Percentiles rank a stretch among this genome's conserved stretches.
These are phyloP conservation scores for Dryobates pubescens DNA, from an alignment of 2,797 vertebrate genomes.

Conservation along the genomic window DNA sequence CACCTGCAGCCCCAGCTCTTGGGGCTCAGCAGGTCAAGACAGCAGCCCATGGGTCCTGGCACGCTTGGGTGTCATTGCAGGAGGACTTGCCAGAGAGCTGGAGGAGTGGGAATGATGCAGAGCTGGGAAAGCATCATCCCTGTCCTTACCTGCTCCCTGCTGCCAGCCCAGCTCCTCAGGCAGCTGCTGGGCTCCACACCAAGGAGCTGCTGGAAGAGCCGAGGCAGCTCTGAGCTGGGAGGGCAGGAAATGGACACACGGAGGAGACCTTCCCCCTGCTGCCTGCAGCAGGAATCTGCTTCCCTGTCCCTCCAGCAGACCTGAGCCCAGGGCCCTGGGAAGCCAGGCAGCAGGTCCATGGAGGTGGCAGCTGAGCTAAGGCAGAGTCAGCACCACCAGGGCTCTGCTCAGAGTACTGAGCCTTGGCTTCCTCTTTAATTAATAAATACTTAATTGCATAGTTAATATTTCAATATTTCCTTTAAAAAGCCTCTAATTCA, in stretches of 20 bases:
- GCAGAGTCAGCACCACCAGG: background rate
- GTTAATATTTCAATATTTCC: conserved; percentile 70
- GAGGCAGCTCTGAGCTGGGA: rapidly evolving
- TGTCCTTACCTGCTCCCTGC: background rate
- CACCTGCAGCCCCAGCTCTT: background rate
- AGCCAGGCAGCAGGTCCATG: background rate
- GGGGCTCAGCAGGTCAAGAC: rapidly evolving
- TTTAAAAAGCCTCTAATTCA: conserved; percentile 49
- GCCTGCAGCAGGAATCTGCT: background rate
- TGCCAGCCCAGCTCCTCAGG: rapidly evolving
- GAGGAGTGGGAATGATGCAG: rapidly evolving
- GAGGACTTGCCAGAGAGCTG: background rate
- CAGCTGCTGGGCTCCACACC: background rate
- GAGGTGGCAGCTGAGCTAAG: background rate
- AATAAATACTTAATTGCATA: conserved; percentile 66
- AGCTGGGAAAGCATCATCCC: background rate
- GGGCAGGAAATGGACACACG: background rate
- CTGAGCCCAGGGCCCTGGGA: background rate
- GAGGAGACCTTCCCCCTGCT: background rate
- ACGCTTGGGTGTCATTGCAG: rapidly evolving
- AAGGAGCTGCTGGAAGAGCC: background rate
- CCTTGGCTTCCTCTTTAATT: conserved; percentile 58
- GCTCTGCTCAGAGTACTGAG: background rate
- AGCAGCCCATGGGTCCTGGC: rapidly evolving
- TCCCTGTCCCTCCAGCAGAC: rapidly evolving